Base-by-base conservation (phyloP, 2,113 vertebrate genomes). In the Echinops telfairi region DNA sequence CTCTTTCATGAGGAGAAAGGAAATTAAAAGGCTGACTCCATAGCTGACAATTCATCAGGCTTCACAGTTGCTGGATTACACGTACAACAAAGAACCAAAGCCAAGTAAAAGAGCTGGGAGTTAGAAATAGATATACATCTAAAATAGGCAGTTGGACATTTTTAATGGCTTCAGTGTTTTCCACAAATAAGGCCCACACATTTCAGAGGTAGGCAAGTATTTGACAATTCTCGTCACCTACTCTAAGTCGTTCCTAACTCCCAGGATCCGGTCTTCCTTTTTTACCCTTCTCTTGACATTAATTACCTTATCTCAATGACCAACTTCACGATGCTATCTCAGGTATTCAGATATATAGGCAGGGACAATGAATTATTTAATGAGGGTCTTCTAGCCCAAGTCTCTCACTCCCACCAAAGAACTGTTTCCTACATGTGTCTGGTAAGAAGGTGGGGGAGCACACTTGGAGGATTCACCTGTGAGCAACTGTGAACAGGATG, bases 11-110 rank as follows among this genome's bases (percentile, higher is more conserved):
- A 47, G 19, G 15, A 95, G 33, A 80, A 83, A 71, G 47, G 33
- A 40, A 43, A 83, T 19, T 15, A 70, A 79, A 84, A 64, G 9
- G 57, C 0, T 93, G 68, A 87, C 36, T 36, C 31, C 38, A 31
- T 0, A n/a, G 53, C 0, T 84, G 71, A 71, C 7, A 19, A 64
- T 66, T 89, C 66, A 91, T 73, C 47, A 79, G 33, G 23, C 19
- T 82, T 89, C 6, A 57, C 1, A 64, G 58, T 12, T 64, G 47
- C 90, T 23, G 31, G 47, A 64, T 36, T 83, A 78, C 92, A 91
- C 81, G 27, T 66, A 91, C 0, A 91, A 17, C 17, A 60, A 53
- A 40, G 76, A 89, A 66, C 7, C 66, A 94, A 93, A 90, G 87
- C n/a, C 82, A 43, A 53, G 12, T 43, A 27, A 43, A 80, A 83